A percentile compares a stretch with the other conserved stretches of the same genome.
phyloP scores from a whole-genome alignment of 2,888 invertebrate species.

The Xestoiulus laeticollis region DNA sequence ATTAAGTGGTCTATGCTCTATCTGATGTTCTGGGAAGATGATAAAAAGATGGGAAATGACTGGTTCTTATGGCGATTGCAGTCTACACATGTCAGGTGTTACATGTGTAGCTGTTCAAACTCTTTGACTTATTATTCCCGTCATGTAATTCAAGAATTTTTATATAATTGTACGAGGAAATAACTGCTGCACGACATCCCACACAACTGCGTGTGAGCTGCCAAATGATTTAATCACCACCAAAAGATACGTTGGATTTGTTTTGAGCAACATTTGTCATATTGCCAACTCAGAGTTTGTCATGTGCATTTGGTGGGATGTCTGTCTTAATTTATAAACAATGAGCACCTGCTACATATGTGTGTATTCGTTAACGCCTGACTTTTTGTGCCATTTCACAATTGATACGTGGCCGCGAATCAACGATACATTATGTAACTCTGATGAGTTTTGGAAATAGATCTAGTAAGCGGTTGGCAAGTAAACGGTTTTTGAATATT shows the following conservation, averaged over 20 bases:
- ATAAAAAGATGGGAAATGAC: too few species aligned
- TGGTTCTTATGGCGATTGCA: too few species aligned
- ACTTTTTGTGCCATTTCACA: neutral
- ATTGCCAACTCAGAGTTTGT: neutral
- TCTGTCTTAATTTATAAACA: neutral
- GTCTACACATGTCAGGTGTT: too few species aligned
- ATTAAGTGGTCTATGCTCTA: too few species aligned
- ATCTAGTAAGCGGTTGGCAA: neutral
- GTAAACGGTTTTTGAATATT: neutral
- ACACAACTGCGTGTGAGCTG: neutral
- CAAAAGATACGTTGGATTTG: neutral
- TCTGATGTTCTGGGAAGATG: too few species aligned
- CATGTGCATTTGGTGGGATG: neutral
- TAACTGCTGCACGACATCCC: neutral
- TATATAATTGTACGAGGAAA: neutral
- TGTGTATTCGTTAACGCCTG: neutral
- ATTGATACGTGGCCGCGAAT: neutral
- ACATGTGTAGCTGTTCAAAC: too few species aligned
- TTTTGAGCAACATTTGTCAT: neutral
- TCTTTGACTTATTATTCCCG: too few species aligned
- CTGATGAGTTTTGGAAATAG: neutral
- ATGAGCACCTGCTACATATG: neutral
- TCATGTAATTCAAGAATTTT: too few species aligned
- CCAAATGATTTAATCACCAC: neutral
- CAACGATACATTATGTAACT: neutral